These are phyloP conservation scores for Schizaphis graminum DNA, from an alignment of 2,888 invertebrate genomes.

Conservation along the genomic window DNA sequence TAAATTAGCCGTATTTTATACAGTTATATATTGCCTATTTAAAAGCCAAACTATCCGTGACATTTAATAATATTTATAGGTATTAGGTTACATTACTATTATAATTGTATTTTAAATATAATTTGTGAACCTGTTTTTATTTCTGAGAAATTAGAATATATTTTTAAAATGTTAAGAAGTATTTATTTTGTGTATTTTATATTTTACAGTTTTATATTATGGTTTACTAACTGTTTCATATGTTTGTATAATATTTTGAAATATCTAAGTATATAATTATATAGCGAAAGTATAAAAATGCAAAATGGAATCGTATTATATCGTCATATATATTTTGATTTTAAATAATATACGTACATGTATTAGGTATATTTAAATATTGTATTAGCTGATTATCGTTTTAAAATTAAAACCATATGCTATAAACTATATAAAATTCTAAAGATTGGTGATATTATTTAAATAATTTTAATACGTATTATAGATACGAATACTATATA, in stretches of 20 bases:
- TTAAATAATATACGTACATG: no score
- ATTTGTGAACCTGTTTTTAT: neutral
- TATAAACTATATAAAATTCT: neutral
- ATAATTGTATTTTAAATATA: neutral
- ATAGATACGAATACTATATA: no score
- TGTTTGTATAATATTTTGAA: neutral
- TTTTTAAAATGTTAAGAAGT: neutral
- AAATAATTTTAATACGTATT: no score
- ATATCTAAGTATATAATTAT: neutral
- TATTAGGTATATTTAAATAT: neutral
- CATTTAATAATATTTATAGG: neutral
- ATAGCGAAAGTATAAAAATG: neutral
- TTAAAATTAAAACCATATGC: neutral
- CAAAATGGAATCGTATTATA: neutral
- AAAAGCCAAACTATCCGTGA: neutral
- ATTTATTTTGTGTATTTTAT: neutral
- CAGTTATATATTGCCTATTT: neutral
- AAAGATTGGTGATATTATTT: neutral
- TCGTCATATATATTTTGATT: neutral
- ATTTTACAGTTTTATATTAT: neutral
- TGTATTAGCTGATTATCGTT: neutral
- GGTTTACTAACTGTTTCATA: neutral
- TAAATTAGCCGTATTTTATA: neutral
- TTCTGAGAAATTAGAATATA: neutral
- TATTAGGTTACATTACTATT: neutral